Base-by-base conservation (phyloP, 2,797 vertebrate genomes). In the Gymnoscopelus braueri region DNA sequence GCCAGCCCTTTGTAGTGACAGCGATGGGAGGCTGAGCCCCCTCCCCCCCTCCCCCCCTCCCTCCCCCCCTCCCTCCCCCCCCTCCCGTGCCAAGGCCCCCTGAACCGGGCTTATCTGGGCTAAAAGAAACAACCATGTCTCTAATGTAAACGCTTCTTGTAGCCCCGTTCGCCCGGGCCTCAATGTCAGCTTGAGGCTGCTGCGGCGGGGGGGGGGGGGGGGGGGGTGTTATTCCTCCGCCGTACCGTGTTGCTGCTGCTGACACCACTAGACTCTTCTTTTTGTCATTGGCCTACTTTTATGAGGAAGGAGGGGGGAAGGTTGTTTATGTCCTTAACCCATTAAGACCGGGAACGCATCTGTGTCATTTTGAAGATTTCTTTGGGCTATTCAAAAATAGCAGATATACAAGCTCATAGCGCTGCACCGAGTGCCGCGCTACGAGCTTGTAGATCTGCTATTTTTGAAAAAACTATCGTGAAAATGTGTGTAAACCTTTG, bases 1-100 rank as follows among this genome's bases (percentile, higher is more conserved):
- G 87, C 83, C 84, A 8, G 81, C 78, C 19, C 88, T 91, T 94
- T 91, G 87, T 93, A 90, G 84, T 91, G 92, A 92, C 89, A 93
- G 88, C 87, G 81, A 84, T 86, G 79, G 72, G 80, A 89, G 90
- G 85, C 83, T 80, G 73, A 90, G 88, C 80, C 82, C 71, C 13
- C 14, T 39, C 63, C 19, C 19, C 1, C 19, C 12, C 32, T 19
- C 63, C n/a, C n/a, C n/a, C n/a, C n/a, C 12, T n/a, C n/a, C n/a
- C n/a, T n/a, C n/a, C 14, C 47, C 63, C 19, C 19, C 1, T 19
- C 19, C 12, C 32, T 19, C 63, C 19, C 12, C 32, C 9, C 63
- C 12, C 32, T 19, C 53, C 53, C 71, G 48, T n/a, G 61, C 74
- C 60, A 72, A 87, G 86, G 91, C 88, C 90, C 29, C 85, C 78